Evolutionary conservation across 2,113 vertebrate genomes (phyloP).

Genomic region (Heterotilapia buettikoferi): DNA sequence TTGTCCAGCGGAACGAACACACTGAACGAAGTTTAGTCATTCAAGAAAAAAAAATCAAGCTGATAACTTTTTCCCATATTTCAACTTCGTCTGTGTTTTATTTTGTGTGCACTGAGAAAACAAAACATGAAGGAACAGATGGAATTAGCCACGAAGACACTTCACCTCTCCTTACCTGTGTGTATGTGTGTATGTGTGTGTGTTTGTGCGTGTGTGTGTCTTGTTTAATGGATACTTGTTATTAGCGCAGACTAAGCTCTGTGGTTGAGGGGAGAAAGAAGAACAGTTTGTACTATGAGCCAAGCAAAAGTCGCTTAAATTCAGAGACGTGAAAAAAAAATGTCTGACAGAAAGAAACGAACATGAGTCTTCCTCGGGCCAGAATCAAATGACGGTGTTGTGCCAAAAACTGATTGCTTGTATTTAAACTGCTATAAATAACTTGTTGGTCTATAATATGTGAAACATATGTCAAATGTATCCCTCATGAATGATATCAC

Average conservation of each 20-base stretch:
- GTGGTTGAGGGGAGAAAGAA: neutral
- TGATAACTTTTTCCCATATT: neutral
- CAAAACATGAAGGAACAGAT: neutral
- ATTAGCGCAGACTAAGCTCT: neutral
- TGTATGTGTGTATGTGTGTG: rapidly evolving
- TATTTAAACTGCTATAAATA: neutral
- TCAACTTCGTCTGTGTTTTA: neutral
- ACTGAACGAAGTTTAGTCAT: neutral
- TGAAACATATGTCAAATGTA: neutral
- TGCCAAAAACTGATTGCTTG: neutral
- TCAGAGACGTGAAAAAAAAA: neutral
- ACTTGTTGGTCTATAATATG: neutral
- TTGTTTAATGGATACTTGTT: neutral
- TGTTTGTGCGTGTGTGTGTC: neutral
- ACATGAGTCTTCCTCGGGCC: neutral
- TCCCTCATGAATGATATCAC: neutral
- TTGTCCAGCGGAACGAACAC: neutral
- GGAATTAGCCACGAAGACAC: neutral
- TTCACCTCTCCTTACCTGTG: neutral
- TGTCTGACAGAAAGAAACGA: neutral
- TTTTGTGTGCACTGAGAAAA: neutral
- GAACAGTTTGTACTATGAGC: neutral
- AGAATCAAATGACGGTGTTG: neutral
- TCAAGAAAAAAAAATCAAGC: neutral
- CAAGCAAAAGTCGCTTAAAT: neutral